Evolutionary conservation across 92 coral and sea anemone genomes (phyloP), one percentile per base, ranked within the genome.

Genomic region (Paramuricea clavata): DNA sequence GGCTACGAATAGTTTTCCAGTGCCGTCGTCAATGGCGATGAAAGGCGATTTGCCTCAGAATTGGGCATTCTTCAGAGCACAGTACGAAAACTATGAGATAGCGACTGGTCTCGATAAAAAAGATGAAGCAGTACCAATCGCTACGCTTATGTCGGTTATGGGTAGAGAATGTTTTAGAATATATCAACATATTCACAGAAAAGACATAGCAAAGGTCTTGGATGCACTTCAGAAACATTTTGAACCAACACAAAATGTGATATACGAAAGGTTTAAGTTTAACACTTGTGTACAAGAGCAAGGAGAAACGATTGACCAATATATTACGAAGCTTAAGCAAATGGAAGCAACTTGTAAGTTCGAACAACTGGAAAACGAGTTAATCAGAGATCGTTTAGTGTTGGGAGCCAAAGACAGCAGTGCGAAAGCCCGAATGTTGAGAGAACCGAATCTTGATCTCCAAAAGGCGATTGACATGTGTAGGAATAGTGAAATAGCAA

Each of bases 111-210:
- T 87, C 41, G 82, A 81, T 28, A 65, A 76, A 59, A 70, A 74
- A 30, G 69, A 78, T 10, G 82, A 82, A 35, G 35, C 49, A 39
- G 69, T 87, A 31, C 6, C 89, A 22, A 25, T 83, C 3, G 93
- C 87, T 10, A 90, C 93, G 19, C 79, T 93, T 22, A 35, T 78
- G 19, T 93, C 95, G 15, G 77, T 84, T 1, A 87, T 90, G 95
- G 93, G 92, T 13, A 90, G 82, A 73, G 95, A 42, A 81, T 89
- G 92, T 86, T 79, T 81, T 21, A 76, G 84, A 67, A 70, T 67
- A 16, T 89, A 74, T 49, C 28, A 49, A 67, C 72, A 82, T 56
- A 49, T 87, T 21, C 42, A 83, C 39, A 22, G 42, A 52, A 68
- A 22, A 16, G 74, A 79, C 28, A 39, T 83, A 2, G 60, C 8